Conservation (phyloP, 92 coral and sea anemone species). For the Siderastrea radians region DNA sequence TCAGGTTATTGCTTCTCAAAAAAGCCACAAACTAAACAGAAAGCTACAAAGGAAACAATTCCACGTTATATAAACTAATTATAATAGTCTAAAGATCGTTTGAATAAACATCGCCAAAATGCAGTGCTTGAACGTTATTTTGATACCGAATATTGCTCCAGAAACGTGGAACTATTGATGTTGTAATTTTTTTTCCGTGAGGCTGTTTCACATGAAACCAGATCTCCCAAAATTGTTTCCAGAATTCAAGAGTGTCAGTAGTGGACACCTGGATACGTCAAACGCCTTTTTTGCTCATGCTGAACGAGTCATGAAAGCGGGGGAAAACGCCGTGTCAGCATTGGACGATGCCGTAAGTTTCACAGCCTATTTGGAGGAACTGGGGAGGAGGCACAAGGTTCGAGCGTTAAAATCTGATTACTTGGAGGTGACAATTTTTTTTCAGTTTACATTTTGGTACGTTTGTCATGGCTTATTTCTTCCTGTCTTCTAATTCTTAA, state of each 20-base stretch:
- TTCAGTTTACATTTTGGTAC: no score
- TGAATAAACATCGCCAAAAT: no score
- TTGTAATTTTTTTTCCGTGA: neutral
- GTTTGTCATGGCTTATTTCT: no score
- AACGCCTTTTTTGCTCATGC: constrained; percentile 82
- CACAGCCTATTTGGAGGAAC: constrained; percentile 85
- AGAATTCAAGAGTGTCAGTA: constrained; percentile 67
- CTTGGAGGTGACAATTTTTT: constrained; percentile 74
- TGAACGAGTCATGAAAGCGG: constrained; percentile 89
- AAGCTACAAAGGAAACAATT: no score
- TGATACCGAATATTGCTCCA: no score
- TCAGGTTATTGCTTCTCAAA: no score
- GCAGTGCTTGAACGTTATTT: no score
- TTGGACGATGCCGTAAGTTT: constrained; percentile 79
- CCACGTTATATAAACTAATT: no score
- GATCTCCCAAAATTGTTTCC: constrained; percentile 86
- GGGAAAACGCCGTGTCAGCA: constrained; percentile 85
- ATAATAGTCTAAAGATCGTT: no score
- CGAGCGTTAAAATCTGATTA: constrained; percentile 82
- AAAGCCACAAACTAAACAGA: no score
- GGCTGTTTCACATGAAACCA: constrained; percentile 85
- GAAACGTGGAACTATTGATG: no score
- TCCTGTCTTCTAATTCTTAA: no score
- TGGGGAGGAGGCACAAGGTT: constrained; percentile 84
- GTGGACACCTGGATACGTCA: constrained; percentile 65